Evolutionary conservation across 1,140 invertebrate genomes (phyloP).

Genomic region (Lasaia peninsularis): DNA sequence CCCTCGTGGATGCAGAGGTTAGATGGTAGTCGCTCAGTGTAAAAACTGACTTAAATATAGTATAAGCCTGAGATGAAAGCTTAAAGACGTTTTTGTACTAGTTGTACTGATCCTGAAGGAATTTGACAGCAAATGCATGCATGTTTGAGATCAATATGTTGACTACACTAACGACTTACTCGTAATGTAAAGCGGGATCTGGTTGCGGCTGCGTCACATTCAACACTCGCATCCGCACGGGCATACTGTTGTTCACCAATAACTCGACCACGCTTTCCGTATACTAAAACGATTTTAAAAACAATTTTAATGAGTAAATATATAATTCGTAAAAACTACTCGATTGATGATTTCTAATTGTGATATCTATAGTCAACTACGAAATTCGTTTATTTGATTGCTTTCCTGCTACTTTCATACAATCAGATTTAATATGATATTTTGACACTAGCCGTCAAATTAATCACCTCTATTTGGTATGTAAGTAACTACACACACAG

Average conservation of each 20-base stretch:
- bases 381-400: too few relatives aligned
- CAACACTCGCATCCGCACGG: constrained; percentile 38
- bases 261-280: constrained; percentile 33
- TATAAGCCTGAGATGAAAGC: too few relatives aligned
- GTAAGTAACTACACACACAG: too few relatives aligned
- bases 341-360: not conserved
- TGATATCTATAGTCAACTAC: too few relatives aligned
- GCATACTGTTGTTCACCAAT: constrained; percentile 45
- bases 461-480: too few relatives aligned
- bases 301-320: not conserved
- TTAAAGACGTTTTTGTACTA: too few relatives aligned
- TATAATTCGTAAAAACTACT: not conserved
- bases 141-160: not conserved
- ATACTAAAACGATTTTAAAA: constrained; percentile 29
- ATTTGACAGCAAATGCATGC: not conserved
- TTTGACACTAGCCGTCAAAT: too few relatives aligned
- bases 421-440: too few relatives aligned
- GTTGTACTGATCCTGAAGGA: not conserved
- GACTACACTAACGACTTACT: constrained; percentile 22
- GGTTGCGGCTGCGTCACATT: constrained; percentile 25
- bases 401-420: too few relatives aligned
- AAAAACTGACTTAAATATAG: too few relatives aligned
- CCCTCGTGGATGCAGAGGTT: too few relatives aligned
- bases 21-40: too few relatives aligned
- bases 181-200: constrained; percentile 27